Conservation (phyloP, 2,113 vertebrate species). For the Microtus richardsoni region DNA sequence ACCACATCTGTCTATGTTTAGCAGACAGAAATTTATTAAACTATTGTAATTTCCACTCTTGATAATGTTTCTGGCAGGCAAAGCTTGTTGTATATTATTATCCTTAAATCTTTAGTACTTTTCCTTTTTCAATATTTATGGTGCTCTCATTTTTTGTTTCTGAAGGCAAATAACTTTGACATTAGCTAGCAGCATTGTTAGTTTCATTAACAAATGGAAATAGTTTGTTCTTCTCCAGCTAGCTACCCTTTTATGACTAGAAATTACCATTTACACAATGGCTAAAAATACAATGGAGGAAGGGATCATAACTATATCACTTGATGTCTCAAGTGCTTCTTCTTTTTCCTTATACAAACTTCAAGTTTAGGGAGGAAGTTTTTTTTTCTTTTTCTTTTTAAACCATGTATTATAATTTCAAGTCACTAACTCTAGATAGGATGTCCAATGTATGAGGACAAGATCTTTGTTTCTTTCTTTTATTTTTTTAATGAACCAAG, state of each 20-base stretch:
- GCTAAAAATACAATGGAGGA: not conserved
- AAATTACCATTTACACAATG: not conserved
- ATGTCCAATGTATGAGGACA: not conserved
- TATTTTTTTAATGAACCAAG: not conserved
- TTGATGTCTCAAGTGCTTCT: not conserved
- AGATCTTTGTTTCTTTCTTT: not conserved
- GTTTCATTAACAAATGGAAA: not conserved
- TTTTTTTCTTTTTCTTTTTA: not conserved
- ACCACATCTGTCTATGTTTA: not conserved
- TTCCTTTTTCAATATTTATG: not conserved
- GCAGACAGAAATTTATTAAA: not conserved
- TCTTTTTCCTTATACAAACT: not conserved
- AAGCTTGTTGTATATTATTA: not conserved
- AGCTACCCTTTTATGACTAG: not conserved
- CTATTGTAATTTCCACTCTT: not conserved
- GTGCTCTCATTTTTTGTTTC: not conserved
- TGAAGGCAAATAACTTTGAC: not conserved
- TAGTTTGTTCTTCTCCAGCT: not conserved
- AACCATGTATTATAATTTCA: too few species aligned
- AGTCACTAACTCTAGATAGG: not conserved
- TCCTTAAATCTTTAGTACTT: not conserved
- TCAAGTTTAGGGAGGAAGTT: not conserved
- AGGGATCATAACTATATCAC: accelerated
- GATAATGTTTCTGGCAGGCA: not conserved
- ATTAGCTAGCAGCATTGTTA: not conserved